Base-by-base conservation (phyloP, 2,113 vertebrate species). In the Sturnira hondurensis region DNA sequence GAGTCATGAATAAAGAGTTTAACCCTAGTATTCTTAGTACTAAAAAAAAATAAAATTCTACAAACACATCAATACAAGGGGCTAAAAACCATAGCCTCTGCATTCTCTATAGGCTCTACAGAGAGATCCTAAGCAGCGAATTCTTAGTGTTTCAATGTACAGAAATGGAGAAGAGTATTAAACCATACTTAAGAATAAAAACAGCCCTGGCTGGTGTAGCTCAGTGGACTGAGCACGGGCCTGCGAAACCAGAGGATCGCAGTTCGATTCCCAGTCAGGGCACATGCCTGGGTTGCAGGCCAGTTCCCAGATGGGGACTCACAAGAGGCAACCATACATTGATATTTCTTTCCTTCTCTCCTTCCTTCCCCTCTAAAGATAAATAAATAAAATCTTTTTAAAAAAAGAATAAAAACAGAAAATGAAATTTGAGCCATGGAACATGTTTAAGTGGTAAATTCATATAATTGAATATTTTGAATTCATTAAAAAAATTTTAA, bases 391-490 rank as follows among this genome's bases (percentile, higher is more conserved):
- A n/a, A n/a, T n/a, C n/a, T n/a, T n/a, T n/a, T n/a, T n/a, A n/a
- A n/a, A n/a, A n/a, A n/a, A 63, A 63, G 58, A 63, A 63, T 63
- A 65, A 65, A 65, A 65, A n/a, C 33, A n/a, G 65, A 65, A 65
- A 65, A 33, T 33, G 2, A 36, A 77, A 86, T 65, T 15, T 28
- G 2, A 54, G 15, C 31, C 54, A 83, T 16, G 16, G 31, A 86
- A 86, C 19, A 86, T 56, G 52, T 41, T 94, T 74, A 83, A 38
- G 50, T 86, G 26, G 10, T 74, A 96, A 94, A 94, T 77, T 88
- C 47, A 14, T 41, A 47, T 33, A 41, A 45, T 0, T 94, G n/a
- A 61, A 67, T n/a, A 73, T 78, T 83, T 82, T 67, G 10, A 94
- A 86, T 45, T 76, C 54, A 36, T 81, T 56, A 50, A 19, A 9